Percentiles rank a stretch among this genome's conserved stretches.
Conservation (phyloP, 1,140 invertebrate genomes). For the Bombyx mandarina region DNA sequence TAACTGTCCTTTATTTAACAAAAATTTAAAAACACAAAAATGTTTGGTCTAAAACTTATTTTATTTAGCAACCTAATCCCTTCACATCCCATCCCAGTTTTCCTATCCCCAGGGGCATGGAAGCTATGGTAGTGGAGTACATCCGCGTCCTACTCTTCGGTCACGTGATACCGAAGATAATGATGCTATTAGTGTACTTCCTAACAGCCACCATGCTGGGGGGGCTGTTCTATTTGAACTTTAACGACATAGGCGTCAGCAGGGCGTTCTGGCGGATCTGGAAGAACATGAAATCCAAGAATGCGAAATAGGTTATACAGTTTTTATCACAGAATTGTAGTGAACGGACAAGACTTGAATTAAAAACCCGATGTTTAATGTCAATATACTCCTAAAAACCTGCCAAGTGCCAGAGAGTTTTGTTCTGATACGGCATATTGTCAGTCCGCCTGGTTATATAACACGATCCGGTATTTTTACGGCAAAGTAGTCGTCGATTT, state of each 20-base stretch:
- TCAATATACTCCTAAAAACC: too few species aligned
- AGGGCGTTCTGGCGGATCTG: constrained; percentile 86
- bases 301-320: constrained; percentile 4
- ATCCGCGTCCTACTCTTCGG: constrained; percentile 83
- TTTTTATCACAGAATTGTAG: too few species aligned
- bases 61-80: constrained; percentile 2
- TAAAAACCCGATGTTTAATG: too few species aligned
- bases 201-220: constrained; percentile 83
- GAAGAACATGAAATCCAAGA: constrained; percentile 58
- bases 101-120: constrained; percentile 79
- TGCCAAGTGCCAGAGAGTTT: too few species aligned
- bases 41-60: neutral
- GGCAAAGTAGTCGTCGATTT: too few species aligned
- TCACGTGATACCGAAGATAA: constrained; percentile 80
- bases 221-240: constrained; percentile 88
- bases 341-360: too few species aligned
- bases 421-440: too few species aligned
- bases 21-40: too few species aligned
- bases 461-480: too few species aligned
- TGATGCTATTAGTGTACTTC: constrained; percentile 76
- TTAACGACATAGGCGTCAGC: constrained; percentile 88
- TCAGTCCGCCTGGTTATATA: too few species aligned
- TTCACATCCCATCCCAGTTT: constrained; percentile 14
- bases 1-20: too few species aligned
- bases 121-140: constrained; percentile 91